phyloP scores from a whole-genome alignment of 2,113 vertebrate genomes.

The Campylomormyrus numenius region DNA sequence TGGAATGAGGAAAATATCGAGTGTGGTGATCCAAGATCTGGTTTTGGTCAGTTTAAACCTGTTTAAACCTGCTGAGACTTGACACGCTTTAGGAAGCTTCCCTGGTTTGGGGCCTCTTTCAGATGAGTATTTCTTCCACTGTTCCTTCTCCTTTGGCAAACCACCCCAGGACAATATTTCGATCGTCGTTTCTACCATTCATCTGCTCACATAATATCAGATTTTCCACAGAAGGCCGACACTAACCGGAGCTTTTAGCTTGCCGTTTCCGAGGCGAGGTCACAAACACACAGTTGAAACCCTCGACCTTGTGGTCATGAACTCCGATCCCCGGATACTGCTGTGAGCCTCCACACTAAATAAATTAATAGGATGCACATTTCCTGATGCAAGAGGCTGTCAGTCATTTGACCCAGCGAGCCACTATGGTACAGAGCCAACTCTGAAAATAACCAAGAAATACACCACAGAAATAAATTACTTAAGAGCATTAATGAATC shows the following conservation, averaged over 20 bases:
- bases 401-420: background rate
- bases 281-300: background rate
- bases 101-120: background rate
- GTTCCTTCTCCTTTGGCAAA: background rate
- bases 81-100: slow-evolving; percentile 18
- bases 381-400: background rate
- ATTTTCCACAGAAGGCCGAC: background rate
- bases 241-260: background rate
- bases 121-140: background rate
- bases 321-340: background rate
- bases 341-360: background rate
- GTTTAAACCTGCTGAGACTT: slow-evolving; percentile 29
- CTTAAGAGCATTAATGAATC: slow-evolving; percentile 3
- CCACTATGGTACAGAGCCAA: background rate
- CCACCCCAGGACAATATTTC: background rate
- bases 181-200: background rate
- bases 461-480: background rate
- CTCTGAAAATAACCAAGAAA: background rate
- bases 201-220: background rate
- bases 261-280: background rate
- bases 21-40: slow-evolving; percentile 24
- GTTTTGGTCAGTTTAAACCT: slow-evolving; percentile 37
- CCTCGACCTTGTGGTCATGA: background rate
- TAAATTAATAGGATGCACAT: slow-evolving; percentile 5
- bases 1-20: slow-evolving; percentile 28